phyloP scores from a whole-genome alignment of 2,888 invertebrate species.

The Archips crataeganus region DNA sequence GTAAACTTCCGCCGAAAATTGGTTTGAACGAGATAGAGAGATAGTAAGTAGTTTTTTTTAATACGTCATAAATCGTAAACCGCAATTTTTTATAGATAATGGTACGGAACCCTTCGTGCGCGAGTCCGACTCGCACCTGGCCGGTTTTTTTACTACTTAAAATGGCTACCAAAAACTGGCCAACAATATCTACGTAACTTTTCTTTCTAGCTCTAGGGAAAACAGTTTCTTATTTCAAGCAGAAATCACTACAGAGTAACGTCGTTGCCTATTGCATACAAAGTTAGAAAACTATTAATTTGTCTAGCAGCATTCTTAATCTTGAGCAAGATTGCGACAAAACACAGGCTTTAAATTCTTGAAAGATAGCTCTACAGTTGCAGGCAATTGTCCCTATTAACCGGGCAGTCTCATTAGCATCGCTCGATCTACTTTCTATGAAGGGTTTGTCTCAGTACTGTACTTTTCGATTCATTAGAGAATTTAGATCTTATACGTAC shows the following conservation, averaged over 20 bases:
- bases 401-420: slow-evolving; percentile 78
- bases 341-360: slow-evolving; percentile 72
- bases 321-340: slow-evolving; percentile 61
- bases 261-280: slow-evolving; percentile 55
- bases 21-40: too few relatives aligned
- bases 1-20: too few relatives aligned
- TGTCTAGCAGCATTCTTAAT: slow-evolving; percentile 64
- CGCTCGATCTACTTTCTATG: slow-evolving; percentile 61
- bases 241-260: slow-evolving; percentile 59
- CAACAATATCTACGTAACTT: background rate
- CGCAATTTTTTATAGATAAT: too few relatives aligned
- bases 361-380: slow-evolving; percentile 71
- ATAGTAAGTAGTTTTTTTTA: too few relatives aligned
- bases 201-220: background rate
- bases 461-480: background rate
- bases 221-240: slow-evolving; percentile 45
- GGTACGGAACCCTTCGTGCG: too few relatives aligned
- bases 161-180: background rate
- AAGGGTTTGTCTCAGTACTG: slow-evolving; percentile 10
- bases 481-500: background rate
- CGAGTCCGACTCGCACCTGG: too few relatives aligned
- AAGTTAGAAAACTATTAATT: slow-evolving; percentile 66
- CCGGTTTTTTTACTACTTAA: background rate
- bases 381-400: slow-evolving; percentile 76
- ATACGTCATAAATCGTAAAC: too few relatives aligned